Conservation (phyloP, 2,797 vertebrate species). For the Macroramphosus scolopax region DNA sequence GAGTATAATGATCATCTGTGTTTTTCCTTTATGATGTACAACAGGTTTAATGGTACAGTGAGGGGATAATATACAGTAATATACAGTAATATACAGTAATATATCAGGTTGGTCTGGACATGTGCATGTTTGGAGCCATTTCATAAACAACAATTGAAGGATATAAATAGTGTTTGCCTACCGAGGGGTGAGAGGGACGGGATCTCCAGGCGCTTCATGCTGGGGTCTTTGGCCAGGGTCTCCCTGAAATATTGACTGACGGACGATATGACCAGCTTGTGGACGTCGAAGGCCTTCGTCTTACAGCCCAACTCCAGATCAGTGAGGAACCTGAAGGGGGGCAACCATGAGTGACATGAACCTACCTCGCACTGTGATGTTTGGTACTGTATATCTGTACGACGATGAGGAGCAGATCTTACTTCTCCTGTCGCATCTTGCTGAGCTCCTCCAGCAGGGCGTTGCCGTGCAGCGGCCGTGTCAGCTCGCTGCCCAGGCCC, state of each 20-base stretch:
- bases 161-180: too few species aligned
- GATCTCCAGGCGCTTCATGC: slow-evolving; percentile 81
- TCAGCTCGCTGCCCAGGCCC: slow-evolving; percentile 81
- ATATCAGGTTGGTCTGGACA: too few species aligned
- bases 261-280: slow-evolving; percentile 83
- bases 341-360: background rate
- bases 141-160: too few species aligned
- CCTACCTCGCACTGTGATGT: too few species aligned
- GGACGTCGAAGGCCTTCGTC: slow-evolving; percentile 84
- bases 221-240: slow-evolving; percentile 82
- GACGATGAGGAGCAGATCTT: slow-evolving; percentile 1
- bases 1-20: too few species aligned
- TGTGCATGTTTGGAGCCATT: too few species aligned
- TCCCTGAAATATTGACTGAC: slow-evolving; percentile 82
- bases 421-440: slow-evolving; percentile 83
- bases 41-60: too few species aligned
- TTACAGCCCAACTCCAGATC: slow-evolving; percentile 84
- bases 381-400: too few species aligned
- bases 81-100: too few species aligned
- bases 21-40: too few species aligned
- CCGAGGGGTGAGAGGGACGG: slow-evolving; percentile 79
- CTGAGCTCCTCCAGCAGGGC: slow-evolving; percentile 82
- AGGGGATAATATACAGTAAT: too few species aligned
- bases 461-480: slow-evolving; percentile 73
- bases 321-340: slow-evolving; percentile 76